Evolutionary conservation across 2,797 vertebrate species (phyloP), one percentile per base, ranked within the genome.

Genomic region (Anabacerthia variegaticeps): DNA sequence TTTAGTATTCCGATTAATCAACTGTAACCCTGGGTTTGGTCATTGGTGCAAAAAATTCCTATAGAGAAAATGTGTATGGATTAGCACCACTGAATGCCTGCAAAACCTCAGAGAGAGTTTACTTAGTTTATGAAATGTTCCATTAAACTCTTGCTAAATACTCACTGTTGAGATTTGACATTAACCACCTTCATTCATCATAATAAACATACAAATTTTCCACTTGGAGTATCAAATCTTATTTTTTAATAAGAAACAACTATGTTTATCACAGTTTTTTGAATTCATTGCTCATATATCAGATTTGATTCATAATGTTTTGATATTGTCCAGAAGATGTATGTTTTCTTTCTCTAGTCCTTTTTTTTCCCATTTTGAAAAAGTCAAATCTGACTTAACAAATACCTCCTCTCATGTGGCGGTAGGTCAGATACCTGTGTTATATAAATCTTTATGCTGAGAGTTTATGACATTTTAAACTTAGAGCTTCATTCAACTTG

Each of bases 331-430:
- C 99, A 99, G 98, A 98, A 97, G 97, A 97, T 71, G 96, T 97
- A 98, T 98, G 98, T 98, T 98, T 99, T 98, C 98, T 96, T 98
- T 98, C 98, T 98, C 97, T 97, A 96, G 95, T 97, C 91, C 79
- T 97, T 97, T 97, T 96, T 96, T 94, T 97, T 85, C 61, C 48
- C 34, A 93, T 66, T 95, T 97, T 96, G 92, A 88, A 98, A 98
- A 98, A 98, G 95, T 91, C 96, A 98, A 98, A 97, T 98, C 96
- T 98, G 97, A 98, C 98, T 99, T 99, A 99, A 99, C 98, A 99
- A 98, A 98, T 98, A 98, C 98, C 97, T 98, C 97, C 97, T 98
- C 98, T 93, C 96, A 92, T 82, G 56, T 96, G 93, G 95, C 91
- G 92, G 98, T 97, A 93, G 97, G 98, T 98, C 98, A 92, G 93